These are phyloP conservation scores for Automeris io DNA, from an alignment of 2,888 invertebrate species.

Conservation along the genomic window DNA sequence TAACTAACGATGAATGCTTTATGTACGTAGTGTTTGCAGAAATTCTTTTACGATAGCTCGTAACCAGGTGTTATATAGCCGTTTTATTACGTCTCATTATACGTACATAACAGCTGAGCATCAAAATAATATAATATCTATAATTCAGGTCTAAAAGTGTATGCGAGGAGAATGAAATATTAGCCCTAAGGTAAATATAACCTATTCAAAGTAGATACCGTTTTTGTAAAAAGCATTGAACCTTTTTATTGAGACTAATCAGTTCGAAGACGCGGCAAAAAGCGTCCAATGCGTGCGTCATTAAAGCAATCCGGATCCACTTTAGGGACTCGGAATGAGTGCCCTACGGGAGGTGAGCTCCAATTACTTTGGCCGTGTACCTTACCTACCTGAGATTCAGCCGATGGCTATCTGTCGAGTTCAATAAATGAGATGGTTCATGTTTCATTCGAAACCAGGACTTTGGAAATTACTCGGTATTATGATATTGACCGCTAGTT, in stretches of 20 bases:
- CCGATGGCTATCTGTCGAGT: constrained; percentile 9
- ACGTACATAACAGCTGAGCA: neutral
- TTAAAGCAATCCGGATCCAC: constrained; percentile 53
- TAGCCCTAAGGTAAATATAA: too few species aligned
- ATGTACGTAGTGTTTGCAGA: neutral
- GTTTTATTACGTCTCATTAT: constrained; percentile 1
- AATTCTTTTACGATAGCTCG: neutral
- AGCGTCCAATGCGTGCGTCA: constrained; percentile 50
- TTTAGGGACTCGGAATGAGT: constrained; percentile 52
- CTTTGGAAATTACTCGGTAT: neutral
- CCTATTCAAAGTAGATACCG: neutral
- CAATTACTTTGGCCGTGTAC: constrained; percentile 50
- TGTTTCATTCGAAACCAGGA: neutral
- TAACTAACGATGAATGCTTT: too few species aligned
- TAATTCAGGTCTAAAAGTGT: neutral
- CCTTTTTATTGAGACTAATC: constrained; percentile 16
- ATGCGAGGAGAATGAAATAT: neutral
- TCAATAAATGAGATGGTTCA: neutral
- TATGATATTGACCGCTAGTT: too few species aligned
- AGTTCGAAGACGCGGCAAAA: constrained; percentile 44
- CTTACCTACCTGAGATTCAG: constrained; percentile 26
- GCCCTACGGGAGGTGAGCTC: constrained; percentile 46
- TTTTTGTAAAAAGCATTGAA: neutral
- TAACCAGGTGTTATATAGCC: constrained; percentile 2
- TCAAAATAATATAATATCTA: neutral